Evolutionary conservation across 1,140 invertebrate genomes (phyloP).

Genomic region (Bombyx mori): ASM3026992v2 NC_085121.1:14391501-14392000

Average conservation of each 20-base stretch:
- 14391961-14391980: constrained; percentile 6
- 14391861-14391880: constrained; percentile 9
- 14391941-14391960: not conserved
- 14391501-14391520: too few species aligned
- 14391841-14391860: constrained; percentile 3
- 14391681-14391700: too few species aligned
- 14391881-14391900: not conserved
- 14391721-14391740: constrained; percentile 2
- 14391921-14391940: not conserved
- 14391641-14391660: too few species aligned
- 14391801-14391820: constrained; percentile 9
- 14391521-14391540: too few species aligned
- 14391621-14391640: too few species aligned
- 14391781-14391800: constrained; percentile 9
- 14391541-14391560: too few species aligned
- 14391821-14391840: constrained; percentile 9
- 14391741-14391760: constrained; percentile 4
- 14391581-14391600: too few species aligned
- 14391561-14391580: too few species aligned
- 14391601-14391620: too few species aligned
- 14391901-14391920: constrained; percentile 1
- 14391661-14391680: too few species aligned
- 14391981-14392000: constrained; percentile 8
- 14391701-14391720: constrained; percentile 12
- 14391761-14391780: constrained; percentile 6